These are phyloP conservation scores for Anagrus nilaparvatae DNA, from an alignment of 1,140 invertebrate genomes.

Conservation along the genomic window DNA sequence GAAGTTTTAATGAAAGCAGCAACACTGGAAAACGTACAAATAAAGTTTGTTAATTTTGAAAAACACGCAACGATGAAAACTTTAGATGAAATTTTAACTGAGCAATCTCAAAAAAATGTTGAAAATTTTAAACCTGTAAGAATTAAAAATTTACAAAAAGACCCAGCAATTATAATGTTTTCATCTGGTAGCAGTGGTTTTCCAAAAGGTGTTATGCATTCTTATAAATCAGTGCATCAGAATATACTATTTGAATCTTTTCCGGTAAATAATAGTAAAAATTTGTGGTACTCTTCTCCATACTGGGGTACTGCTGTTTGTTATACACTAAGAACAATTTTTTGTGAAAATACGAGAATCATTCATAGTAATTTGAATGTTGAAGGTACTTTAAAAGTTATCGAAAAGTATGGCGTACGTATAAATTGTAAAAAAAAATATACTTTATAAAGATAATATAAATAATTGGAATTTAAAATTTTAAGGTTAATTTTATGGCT, in stretches of 20 bases:
- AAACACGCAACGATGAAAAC: conserved; percentile 15
- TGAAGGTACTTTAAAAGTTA: conserved; percentile 8
- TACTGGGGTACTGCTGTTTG: neutral
- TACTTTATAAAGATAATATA: conserved; percentile 7
- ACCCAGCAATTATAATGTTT: conserved; percentile 2
- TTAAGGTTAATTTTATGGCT: too few relatives aligned
- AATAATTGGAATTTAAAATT: too few relatives aligned
- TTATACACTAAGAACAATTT: neutral
- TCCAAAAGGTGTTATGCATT: conserved; percentile 4
- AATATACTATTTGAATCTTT: conserved; percentile 1
- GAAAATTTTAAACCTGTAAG: neutral
- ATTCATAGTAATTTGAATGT: conserved; percentile 7
- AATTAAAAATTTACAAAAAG: neutral
- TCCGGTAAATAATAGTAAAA: neutral
- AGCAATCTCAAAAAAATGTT: neutral
- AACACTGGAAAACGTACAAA: conserved; percentile 15
- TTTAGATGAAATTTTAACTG: conserved; percentile 18
- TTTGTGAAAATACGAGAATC: conserved; percentile 1
- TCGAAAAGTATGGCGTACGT: conserved; percentile 13
- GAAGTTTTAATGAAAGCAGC: conserved; percentile 17
- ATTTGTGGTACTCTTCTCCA: conserved; percentile 5
- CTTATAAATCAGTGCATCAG: conserved; percentile 4
- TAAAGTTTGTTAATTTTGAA: conserved; percentile 27
- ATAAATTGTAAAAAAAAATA: conserved; percentile 6
- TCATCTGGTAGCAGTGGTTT: conserved; percentile 7